A percentile compares a stretch with the other conserved stretches of the same genome.
These are phyloP conservation scores for Zygogramma bicolorata DNA, from an alignment of 2,888 invertebrate genomes.

Conservation along the genomic window DNA sequence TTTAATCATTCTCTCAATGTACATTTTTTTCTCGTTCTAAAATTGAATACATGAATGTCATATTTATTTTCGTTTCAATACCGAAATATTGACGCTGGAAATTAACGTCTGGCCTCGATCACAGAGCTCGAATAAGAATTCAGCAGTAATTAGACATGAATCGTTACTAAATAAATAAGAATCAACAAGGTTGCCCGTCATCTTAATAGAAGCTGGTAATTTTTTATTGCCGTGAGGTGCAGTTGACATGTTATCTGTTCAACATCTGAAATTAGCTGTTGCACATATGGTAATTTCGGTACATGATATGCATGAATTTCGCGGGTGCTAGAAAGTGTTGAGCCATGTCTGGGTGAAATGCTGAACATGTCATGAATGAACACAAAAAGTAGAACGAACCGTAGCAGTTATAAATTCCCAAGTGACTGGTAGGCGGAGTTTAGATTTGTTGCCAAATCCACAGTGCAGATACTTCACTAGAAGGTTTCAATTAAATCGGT, in stretches of 20 bases:
- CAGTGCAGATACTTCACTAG: no score
- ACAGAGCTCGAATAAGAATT: not conserved
- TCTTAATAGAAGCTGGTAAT: not conserved
- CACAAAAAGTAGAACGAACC: not conserved
- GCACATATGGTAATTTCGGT: not conserved
- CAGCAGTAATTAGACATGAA: not conserved
- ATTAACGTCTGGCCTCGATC: not conserved
- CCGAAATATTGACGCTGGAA: not conserved
- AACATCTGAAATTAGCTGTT: not conserved
- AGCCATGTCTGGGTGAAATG: not conserved
- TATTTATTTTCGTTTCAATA: slow-evolving; percentile 1
- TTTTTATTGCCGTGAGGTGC: not conserved
- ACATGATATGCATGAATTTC: not conserved
- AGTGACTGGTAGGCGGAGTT: no score
- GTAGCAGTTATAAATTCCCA: no score
- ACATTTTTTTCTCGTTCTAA: not conserved
- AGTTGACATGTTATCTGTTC: not conserved
- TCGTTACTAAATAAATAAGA: not conserved
- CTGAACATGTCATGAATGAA: not conserved
- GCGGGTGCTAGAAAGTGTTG: not conserved
- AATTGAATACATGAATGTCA: not conserved
- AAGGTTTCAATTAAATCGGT: no score
- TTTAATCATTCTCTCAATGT: not conserved
- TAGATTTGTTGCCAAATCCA: no score
- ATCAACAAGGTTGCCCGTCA: not conserved